Base-by-base conservation (phyloP, 2,888 invertebrate genomes). In the Ptilodon capucinus region DNA sequence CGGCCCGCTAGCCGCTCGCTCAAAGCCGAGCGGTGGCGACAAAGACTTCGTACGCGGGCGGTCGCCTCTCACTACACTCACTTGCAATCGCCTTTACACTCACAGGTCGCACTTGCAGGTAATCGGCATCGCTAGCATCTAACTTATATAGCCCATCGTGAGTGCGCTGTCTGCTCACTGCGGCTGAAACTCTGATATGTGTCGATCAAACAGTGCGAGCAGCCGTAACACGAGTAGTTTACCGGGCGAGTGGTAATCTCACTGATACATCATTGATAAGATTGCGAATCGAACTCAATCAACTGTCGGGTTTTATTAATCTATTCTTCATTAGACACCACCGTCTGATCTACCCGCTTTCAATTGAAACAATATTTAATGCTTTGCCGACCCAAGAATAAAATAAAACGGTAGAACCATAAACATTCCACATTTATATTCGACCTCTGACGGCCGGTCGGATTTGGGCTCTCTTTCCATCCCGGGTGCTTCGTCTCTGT, bases 391-490 rank as follows among this genome's bases (percentile, higher is more conserved):
- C 79, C 76, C 73, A 80, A 69, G 84, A 84, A 81, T 85, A 90
- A 91, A 91, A 90, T 88, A 90, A 90, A 90, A 89, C 90, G 87
- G 89, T 88, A 88, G 87, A 89, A 85, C 87, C 87, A 91, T 91
- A 91, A 91, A 91, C 91, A 90, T 91, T 91, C 91, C 90, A 89
- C 87, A 82, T 89, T 90, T 86, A 87, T 86, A 88, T 89, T 87
- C 89, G 89, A 87, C 88, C 89, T 89, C 90, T 86, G 86, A 73
- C 80, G 82, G 83, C 77, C 84, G 83, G 78, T 71, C 74, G 71
- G 65, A 63, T 66, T 51, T 36, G 49, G 52, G 54, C 41, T 80
- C 84, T 70, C 76, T 58, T 69, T 85, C 64, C 44, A 57, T 54
- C 78, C 28, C 60, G 49, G 16, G 48, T 61, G 35, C 39, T 63